Conservation (phyloP, 2,113 vertebrate species). For the Nycticorax nycticorax region DNA sequence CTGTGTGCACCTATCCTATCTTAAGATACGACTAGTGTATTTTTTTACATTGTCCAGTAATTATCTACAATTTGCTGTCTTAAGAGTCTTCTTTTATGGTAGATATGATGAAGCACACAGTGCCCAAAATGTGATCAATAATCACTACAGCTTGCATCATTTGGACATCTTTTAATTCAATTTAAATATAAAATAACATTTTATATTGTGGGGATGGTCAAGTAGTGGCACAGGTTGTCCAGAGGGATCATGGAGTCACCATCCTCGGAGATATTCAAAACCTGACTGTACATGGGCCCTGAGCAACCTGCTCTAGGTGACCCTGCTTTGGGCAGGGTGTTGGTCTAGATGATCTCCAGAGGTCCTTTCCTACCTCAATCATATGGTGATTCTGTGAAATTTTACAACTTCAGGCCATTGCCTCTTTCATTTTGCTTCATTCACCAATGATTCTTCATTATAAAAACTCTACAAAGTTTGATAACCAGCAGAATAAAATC, state of each 20-base stretch:
- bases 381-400: background rate
- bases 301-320: background rate
- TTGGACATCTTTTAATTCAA: background rate
- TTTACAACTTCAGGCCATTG: background rate
- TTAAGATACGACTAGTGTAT: background rate
- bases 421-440: background rate
- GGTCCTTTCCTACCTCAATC: background rate
- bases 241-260: background rate
- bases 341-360: background rate
- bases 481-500: background rate
- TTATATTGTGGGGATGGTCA: background rate
- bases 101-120: background rate
- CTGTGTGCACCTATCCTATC: background rate
- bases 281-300: background rate
- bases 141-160: background rate
- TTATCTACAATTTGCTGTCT: background rate
- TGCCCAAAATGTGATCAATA: background rate
- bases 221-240: background rate
- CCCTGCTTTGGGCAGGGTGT: background rate
- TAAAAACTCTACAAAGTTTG: background rate
- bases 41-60: background rate
- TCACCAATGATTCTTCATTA: background rate
- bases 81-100: background rate
- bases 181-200: background rate
- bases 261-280: background rate